A percentile compares a stretch with the other conserved stretches of the same genome.
Conservation (phyloP, 1,140 invertebrate species). For the Aporrectodea caliginosa region DNA sequence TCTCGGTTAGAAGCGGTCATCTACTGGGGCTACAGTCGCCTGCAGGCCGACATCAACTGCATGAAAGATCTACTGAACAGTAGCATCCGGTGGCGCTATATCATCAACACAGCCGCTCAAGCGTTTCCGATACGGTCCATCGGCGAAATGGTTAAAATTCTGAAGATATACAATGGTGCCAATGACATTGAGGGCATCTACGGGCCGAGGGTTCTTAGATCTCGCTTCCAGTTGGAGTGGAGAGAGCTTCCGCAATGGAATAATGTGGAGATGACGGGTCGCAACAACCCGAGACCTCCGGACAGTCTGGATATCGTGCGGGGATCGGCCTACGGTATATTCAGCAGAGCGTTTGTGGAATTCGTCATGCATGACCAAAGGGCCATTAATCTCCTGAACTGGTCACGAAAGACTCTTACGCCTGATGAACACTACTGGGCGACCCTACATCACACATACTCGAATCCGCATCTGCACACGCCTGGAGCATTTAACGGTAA, state of each 20-base stretch:
- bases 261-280: constrained; percentile 15
- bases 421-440: constrained; percentile 53
- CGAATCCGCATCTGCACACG: constrained; percentile 36
- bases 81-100: constrained; percentile 38
- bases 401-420: constrained; percentile 41
- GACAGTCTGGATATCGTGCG: constrained; percentile 44
- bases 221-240: constrained; percentile 33
- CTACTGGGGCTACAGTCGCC: constrained; percentile 36
- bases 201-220: constrained; percentile 3
- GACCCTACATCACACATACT: constrained; percentile 41
- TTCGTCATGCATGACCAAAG: constrained; percentile 38
- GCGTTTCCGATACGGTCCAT: constrained; percentile 41
- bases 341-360: constrained; percentile 46
- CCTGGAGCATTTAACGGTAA: constrained; percentile 44
- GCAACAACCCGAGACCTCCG: constrained; percentile 36
- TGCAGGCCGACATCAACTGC: constrained; percentile 44
- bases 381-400: constrained; percentile 41
- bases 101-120: constrained; percentile 40
- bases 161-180: constrained; percentile 40
- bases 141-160: constrained; percentile 39
- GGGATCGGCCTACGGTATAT: constrained; percentile 47
- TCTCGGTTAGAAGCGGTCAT: constrained; percentile 38
- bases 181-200: constrained; percentile 39
- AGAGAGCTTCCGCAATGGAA: constrained; percentile 12
- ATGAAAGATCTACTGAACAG: constrained; percentile 38